phyloP scores from a whole-genome alignment of 2,797 vertebrate species.

The Molossus alvarezi region DNA sequence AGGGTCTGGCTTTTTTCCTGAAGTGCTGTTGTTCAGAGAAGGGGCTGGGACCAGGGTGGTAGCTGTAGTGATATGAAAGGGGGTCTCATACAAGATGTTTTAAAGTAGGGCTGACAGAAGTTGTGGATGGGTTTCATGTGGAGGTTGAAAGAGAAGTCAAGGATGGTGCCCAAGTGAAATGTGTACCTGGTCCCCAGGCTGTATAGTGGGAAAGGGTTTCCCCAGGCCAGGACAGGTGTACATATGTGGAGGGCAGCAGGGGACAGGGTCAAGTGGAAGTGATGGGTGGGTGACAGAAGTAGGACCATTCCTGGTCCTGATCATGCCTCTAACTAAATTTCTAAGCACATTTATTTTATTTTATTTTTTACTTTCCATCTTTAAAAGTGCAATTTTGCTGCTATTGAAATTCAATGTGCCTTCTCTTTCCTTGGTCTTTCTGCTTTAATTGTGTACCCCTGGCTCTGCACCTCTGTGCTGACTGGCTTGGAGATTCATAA shows the following conservation, averaged over 20 bases:
- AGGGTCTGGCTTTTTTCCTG: neutral
- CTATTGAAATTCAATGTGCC: slow-evolving; percentile 88
- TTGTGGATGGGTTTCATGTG: neutral
- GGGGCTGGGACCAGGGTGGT: no score
- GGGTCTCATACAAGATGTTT: neutral
- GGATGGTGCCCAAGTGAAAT: neutral
- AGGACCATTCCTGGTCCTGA: slow-evolving; percentile 70
- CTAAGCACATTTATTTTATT: slow-evolving; percentile 79
- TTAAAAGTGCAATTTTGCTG: slow-evolving; percentile 87
- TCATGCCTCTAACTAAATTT: slow-evolving; percentile 86
- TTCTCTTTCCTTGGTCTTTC: slow-evolving; percentile 85
- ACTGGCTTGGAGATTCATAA: slow-evolving; percentile 88
- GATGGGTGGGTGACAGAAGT: slow-evolving; percentile 27
- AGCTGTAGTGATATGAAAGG: no score
- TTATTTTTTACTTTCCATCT: neutral
- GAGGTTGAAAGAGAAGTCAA: neutral
- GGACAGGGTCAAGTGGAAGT: neutral
- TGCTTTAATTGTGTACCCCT: slow-evolving; percentile 89
- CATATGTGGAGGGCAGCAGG: neutral
- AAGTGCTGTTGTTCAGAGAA: neutral
- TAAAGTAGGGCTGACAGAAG: neutral
- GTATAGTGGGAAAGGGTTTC: neutral
- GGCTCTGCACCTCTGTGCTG: slow-evolving; percentile 87
- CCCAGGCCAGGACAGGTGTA: neutral
- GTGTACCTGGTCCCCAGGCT: rapidly evolving